A percentile compares a stretch with the other conserved stretches of the same genome.
phyloP scores from a whole-genome alignment of 2,888 invertebrate genomes.

The Mythimna ferrago region DNA sequence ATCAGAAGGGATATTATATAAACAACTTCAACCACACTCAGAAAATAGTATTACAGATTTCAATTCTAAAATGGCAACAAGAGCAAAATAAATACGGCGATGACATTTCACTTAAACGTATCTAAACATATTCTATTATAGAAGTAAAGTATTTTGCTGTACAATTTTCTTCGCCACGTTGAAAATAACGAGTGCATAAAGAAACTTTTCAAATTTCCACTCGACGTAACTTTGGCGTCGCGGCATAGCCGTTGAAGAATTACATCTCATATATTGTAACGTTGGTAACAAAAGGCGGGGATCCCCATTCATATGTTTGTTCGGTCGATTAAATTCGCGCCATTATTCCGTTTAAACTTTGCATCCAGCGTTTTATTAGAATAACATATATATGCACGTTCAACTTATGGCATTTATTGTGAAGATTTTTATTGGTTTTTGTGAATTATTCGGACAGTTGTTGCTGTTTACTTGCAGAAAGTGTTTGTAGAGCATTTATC shows the following conservation, averaged over 20 bases:
- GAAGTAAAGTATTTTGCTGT: slow-evolving; percentile 34
- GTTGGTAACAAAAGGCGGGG: slow-evolving; percentile 62
- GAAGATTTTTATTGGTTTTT: slow-evolving; percentile 14
- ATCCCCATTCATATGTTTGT: slow-evolving; percentile 67
- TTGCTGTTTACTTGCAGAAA: neutral
- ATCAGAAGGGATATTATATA: neutral
- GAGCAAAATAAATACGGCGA: slow-evolving; percentile 14
- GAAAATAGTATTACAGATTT: neutral
- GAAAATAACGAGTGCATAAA: slow-evolving; percentile 58
- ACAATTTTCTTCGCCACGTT: slow-evolving; percentile 51
- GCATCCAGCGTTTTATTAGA: slow-evolving; percentile 63
- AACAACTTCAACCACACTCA: neutral
- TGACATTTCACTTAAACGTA: slow-evolving; percentile 42
- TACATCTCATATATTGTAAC: slow-evolving; percentile 67
- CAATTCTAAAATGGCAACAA: slow-evolving; percentile 17
- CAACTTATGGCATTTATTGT: slow-evolving; percentile 31
- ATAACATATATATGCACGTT: slow-evolving; percentile 34
- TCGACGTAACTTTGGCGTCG: slow-evolving; percentile 56
- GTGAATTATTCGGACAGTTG: slow-evolving; percentile 8
- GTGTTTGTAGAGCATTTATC: slow-evolving; percentile 2
- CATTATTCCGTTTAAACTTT: slow-evolving; percentile 65
- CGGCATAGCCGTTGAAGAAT: slow-evolving; percentile 64
- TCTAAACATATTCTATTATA: slow-evolving; percentile 28
- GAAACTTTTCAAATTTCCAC: slow-evolving; percentile 68
- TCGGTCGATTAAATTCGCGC: slow-evolving; percentile 67